Evolutionary conservation across 2,113 vertebrate genomes (phyloP).

Genomic region (Chrysemys picta): DNA sequence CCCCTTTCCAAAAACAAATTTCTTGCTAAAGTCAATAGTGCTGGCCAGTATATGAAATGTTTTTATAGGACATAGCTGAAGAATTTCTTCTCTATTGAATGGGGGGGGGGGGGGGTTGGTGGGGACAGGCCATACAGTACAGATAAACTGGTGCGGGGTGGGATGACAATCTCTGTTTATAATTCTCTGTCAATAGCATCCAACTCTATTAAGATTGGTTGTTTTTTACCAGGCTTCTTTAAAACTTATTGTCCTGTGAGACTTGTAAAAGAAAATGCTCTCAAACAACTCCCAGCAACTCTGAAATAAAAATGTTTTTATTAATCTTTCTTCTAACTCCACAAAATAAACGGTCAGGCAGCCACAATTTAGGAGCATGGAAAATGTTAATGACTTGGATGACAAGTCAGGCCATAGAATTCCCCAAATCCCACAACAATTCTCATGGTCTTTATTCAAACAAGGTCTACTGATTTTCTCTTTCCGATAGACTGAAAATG

Average conservation of each 20-base stretch:
- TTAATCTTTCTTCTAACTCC: neutral
- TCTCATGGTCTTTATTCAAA: neutral
- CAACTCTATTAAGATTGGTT: neutral
- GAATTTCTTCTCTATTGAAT: neutral
- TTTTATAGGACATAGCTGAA: neutral
- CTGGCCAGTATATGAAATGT: neutral
- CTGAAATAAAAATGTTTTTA: neutral
- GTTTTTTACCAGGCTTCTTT: neutral
- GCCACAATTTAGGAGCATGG: neutral
- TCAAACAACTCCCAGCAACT: neutral
- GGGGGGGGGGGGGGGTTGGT: neutral
- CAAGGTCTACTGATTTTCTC: neutral
- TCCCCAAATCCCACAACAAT: accelerated
- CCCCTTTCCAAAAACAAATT: neutral
- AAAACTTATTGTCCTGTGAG: neutral
- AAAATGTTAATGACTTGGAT: neutral
- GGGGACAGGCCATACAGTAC: neutral
- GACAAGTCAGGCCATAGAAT: neutral
- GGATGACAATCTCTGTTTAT: neutral
- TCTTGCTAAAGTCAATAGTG: neutral
- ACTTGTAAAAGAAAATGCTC: neutral
- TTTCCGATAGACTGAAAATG: neutral
- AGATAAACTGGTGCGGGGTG: neutral
- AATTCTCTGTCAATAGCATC: neutral
- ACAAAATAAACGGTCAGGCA: neutral